Conservation (phyloP, 2,888 invertebrate species). For the Eugnorisma glareosa region DNA sequence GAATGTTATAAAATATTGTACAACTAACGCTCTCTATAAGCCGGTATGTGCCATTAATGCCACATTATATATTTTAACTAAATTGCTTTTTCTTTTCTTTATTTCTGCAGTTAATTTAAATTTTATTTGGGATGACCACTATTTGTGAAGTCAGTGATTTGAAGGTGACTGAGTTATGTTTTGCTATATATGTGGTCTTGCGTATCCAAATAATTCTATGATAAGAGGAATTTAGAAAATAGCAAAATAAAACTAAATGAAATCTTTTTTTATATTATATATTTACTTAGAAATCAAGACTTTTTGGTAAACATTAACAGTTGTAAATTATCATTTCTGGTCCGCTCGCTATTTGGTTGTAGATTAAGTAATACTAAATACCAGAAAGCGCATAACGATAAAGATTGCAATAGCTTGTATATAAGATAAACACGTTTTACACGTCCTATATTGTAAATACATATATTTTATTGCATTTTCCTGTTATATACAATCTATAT, state of each 20-base stretch:
- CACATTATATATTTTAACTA: slow-evolving; percentile 59
- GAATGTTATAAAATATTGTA: slow-evolving; percentile 42
- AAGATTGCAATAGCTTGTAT: slow-evolving; percentile 27
- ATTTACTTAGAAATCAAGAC: slow-evolving; percentile 58
- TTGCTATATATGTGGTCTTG: background rate
- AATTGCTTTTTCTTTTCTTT: slow-evolving; percentile 42
- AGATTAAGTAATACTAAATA: slow-evolving; percentile 20
- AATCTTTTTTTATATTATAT: slow-evolving; percentile 34
- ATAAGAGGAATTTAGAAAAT: background rate
- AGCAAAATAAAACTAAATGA: slow-evolving; percentile 18
- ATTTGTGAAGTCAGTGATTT: background rate
- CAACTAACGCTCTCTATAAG: slow-evolving; percentile 62
- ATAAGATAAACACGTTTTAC: slow-evolving; percentile 41
- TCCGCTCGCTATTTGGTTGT: slow-evolving; percentile 28
- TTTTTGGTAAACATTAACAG: slow-evolving; percentile 64
- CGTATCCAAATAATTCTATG: background rate
- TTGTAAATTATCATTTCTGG: slow-evolving; percentile 53
- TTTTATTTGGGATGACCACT: background rate
- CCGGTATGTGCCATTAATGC: slow-evolving; percentile 61
- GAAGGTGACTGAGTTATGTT: background rate
- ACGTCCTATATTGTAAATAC: slow-evolving; percentile 39
- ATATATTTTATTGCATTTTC: slow-evolving; percentile 50
- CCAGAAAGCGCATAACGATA: slow-evolving; percentile 38
- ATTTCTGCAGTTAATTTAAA: slow-evolving; percentile 12
- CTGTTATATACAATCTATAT: slow-evolving; percentile 50